Percentiles rank a stretch among this genome's conserved stretches.
Conservation (phyloP, 2,113 vertebrate species). For the Trichechus manatus region DNA sequence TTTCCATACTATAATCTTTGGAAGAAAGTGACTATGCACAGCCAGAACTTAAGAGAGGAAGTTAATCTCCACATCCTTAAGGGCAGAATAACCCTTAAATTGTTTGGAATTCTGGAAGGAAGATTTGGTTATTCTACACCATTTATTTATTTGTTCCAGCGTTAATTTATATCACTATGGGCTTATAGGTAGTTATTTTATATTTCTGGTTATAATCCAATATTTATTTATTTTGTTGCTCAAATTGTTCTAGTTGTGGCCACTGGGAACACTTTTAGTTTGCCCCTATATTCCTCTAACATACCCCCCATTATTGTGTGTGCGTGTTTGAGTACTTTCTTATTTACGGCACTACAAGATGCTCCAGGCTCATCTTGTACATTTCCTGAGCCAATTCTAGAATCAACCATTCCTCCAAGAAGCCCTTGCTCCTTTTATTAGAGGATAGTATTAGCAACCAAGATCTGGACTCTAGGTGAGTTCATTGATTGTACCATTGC, state of each 20-base stretch:
- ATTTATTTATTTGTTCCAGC: constrained; percentile 11
- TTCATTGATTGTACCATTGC: background rate
- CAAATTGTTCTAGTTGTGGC: background rate
- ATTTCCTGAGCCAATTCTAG: background rate
- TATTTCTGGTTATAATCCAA: background rate
- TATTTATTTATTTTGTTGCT: background rate
- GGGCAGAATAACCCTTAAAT: background rate
- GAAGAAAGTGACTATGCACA: background rate
- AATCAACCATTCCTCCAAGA: constrained; percentile 18
- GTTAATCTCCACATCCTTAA: background rate
- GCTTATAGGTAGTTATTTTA: constrained; percentile 1
- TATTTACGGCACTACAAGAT: background rate
- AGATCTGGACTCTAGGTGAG: background rate
- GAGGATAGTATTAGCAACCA: background rate
- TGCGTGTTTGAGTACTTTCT: background rate
- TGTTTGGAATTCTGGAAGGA: background rate
- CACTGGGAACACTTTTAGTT: background rate
- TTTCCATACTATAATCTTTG: no score
- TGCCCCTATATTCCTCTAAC: background rate
- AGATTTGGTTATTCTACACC: background rate
- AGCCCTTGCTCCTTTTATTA: background rate
- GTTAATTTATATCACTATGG: background rate
- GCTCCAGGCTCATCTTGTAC: background rate
- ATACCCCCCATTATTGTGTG: no score
- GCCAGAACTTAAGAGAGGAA: background rate